These are phyloP conservation scores for Myotis yumanensis DNA, from an alignment of 2,113 vertebrate genomes.

Conservation along the genomic window DNA sequence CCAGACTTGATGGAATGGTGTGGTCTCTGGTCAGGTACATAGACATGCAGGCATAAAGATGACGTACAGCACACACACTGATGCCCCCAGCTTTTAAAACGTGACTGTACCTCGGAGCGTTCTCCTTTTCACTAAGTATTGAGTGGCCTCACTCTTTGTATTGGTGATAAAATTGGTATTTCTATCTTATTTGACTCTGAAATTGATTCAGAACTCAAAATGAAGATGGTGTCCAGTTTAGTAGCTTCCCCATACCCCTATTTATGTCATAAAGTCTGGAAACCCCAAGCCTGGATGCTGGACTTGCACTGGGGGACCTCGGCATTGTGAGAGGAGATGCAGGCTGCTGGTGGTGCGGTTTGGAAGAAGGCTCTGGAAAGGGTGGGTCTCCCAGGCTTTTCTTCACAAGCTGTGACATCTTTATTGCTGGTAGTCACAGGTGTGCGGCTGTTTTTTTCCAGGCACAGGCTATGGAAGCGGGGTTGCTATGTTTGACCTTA, in stretches of 20 bases:
- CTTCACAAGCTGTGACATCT: slow-evolving; percentile 41
- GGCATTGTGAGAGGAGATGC: background rate
- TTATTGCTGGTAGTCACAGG: slow-evolving; percentile 44
- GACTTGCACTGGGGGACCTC: background rate
- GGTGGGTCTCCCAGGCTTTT: background rate
- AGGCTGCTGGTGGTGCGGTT: background rate
- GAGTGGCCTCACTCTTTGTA: background rate
- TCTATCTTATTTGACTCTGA: slow-evolving; percentile 16
- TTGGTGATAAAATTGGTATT: background rate
- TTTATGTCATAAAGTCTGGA: background rate
- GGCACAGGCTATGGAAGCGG: background rate
- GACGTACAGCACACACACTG: background rate
- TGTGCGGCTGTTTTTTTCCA: slow-evolving; percentile 34
- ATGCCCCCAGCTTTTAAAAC: background rate
- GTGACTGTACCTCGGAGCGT: background rate
- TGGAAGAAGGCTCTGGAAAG: slow-evolving; percentile 40
- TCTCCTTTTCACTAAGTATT: background rate
- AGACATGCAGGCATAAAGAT: background rate
- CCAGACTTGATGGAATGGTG: background rate
- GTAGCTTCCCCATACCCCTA: background rate
- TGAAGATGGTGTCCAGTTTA: background rate
- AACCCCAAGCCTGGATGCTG: background rate
- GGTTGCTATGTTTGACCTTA: slow-evolving; percentile 54
- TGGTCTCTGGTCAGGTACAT: background rate
- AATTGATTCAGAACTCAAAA: slow-evolving; percentile 30